Evolutionary conservation across 2,888 invertebrate genomes (phyloP), one percentile per base, ranked within the genome.

Genomic region (Drymonia ruficornis): DNA sequence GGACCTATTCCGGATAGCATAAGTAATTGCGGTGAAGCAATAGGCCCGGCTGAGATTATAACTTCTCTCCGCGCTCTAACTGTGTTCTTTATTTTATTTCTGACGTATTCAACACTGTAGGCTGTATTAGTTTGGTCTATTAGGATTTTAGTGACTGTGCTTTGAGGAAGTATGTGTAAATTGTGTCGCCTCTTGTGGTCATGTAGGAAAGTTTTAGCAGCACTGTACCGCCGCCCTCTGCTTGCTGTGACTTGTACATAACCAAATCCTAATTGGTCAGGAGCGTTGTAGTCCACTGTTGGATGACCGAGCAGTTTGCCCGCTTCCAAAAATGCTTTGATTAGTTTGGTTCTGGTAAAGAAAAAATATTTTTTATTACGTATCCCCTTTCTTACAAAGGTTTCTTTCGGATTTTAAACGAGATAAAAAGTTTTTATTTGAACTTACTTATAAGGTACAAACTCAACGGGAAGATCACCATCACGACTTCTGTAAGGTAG

Each of bases 21-120:
- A 11, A 99, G 93, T 2, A 99, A 81, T 82, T 99, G 98, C 0
- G 98, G 98, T 0, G 97, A 96, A 72, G 97, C 97, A 62, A 99
- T 96, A 1, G 98, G 94, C 0, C 98, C 98, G 1, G 97, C 97
- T 13, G 96, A 96, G 15, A 98, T 74, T 52, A 98, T 96, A 0
- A 99, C 95, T 87, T 98, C 98, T 78, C 96, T 96, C 2, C 93
- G 93, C 0, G 96, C 96, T 46, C 80, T 85, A 0, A 94, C 94
- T 11, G 84, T 87, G 59, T 86, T 84, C 31, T 77, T 77, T 12
- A 84, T 65, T 18, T 89, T 89, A 15, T 94, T 91, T 52, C 94
- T 93, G 0, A 93, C 82, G 60, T 95, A 95, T 67, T 96, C 91
- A 0, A 97, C 95, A 0, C 96, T 97, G 58, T 94, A 93, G 0